Evolutionary conservation across 1,140 invertebrate species (phyloP).

Genomic region (Meloidogyne floridensis): DNA sequence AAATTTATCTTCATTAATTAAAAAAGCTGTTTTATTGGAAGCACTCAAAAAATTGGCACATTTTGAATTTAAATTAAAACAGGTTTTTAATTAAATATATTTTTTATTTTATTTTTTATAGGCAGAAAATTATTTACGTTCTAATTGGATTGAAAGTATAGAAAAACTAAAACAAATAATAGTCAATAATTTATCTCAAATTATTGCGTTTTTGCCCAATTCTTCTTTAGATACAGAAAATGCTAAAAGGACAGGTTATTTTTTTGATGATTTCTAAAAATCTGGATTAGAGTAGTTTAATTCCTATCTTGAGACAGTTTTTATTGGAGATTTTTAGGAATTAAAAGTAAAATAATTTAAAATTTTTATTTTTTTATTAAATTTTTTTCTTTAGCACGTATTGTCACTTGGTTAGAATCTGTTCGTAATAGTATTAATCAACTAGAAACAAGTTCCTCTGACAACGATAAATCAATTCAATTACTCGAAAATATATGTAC

Average conservation of each 20-base stretch:
- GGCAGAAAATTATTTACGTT: constrained; percentile 34
- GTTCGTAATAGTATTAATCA: background rate
- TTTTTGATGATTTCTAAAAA: background rate
- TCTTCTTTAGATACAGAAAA: constrained; percentile 14
- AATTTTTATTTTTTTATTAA: background rate
- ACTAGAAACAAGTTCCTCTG: background rate
- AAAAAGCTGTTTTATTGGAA: constrained; percentile 2
- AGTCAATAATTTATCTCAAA: constrained; percentile 45
- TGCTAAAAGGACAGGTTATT: constrained; percentile 2
- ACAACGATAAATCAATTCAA: constrained; percentile 13
- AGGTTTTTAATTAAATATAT: constrained; percentile 29
- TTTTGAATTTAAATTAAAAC: constrained; percentile 54
- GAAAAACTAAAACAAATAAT: constrained; percentile 35
- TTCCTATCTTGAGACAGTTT: too few relatives aligned
- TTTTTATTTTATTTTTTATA: constrained; percentile 34
- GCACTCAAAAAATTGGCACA: constrained; percentile 42
- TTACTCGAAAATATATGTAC: background rate
- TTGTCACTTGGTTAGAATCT: constrained; percentile 21
- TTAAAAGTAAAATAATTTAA: too few relatives aligned
- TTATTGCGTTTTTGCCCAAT: constrained; percentile 39
- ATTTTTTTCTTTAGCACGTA: constrained; percentile 6
- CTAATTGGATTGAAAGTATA: constrained; percentile 37
- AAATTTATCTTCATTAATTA: constrained; percentile 8
- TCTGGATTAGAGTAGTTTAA: too few relatives aligned
- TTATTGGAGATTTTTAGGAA: too few relatives aligned